phyloP scores from a whole-genome alignment of 2,888 invertebrate genomes.

The Andrena camellia region DNA sequence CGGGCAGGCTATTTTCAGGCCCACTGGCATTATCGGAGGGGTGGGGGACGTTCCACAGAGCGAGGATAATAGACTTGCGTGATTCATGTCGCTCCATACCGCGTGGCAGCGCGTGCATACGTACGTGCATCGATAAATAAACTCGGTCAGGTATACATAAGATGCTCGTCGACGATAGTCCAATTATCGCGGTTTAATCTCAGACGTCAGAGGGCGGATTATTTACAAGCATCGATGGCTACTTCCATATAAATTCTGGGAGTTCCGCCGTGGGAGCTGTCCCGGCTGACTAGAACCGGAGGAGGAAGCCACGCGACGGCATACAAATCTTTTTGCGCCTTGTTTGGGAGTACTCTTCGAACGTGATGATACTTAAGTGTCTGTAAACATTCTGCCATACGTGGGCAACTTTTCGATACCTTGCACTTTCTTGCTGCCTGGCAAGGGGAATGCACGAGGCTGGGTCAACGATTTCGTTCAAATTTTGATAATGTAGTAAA shows the following conservation, averaged over 20 bases:
- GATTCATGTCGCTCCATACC: slow-evolving; percentile 10
- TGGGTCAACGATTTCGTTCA: too few species aligned
- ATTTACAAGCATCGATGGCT: slow-evolving; percentile 43
- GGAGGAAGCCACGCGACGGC: slow-evolving; percentile 53
- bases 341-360: slow-evolving; percentile 28
- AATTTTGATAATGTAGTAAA: too few species aligned
- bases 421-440: not conserved
- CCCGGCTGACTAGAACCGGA: slow-evolving; percentile 4
- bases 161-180: slow-evolving; percentile 49
- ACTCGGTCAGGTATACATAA: slow-evolving; percentile 20
- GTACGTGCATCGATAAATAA: slow-evolving; percentile 47
- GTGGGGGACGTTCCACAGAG: slow-evolving; percentile 29
- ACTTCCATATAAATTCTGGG: slow-evolving; percentile 52
- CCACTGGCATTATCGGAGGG: slow-evolving; percentile 53
- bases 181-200: slow-evolving; percentile 60
- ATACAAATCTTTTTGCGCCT: slow-evolving; percentile 58
- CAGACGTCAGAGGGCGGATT: slow-evolving; percentile 30
- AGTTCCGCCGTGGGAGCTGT: slow-evolving; percentile 24
- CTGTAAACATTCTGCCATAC: slow-evolving; percentile 24
- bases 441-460: too few species aligned
- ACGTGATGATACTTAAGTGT: slow-evolving; percentile 44
- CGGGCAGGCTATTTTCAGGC: slow-evolving; percentile 73
- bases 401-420: slow-evolving; percentile 4
- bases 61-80: slow-evolving; percentile 42
- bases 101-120: slow-evolving; percentile 6